These are phyloP conservation scores for Sinella curviseta DNA, from an alignment of 1,140 invertebrate species.

Conservation along the genomic window DNA sequence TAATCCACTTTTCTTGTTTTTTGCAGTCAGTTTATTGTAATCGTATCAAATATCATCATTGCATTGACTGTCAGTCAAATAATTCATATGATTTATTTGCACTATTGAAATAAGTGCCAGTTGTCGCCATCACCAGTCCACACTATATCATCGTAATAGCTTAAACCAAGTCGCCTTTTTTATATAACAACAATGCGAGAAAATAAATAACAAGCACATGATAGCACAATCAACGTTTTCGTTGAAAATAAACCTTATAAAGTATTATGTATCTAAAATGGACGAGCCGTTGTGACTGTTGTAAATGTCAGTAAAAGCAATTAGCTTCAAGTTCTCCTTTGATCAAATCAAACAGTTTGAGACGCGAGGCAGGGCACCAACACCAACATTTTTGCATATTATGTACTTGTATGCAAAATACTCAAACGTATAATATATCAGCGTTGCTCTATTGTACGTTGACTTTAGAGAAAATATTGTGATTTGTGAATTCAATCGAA, in stretches of 20 bases:
- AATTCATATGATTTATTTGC: background rate
- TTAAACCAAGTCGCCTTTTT: background rate
- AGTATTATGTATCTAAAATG: too few relatives aligned
- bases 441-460: background rate
- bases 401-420: too few relatives aligned
- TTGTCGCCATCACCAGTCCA: conserved; percentile 1
- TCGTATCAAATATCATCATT: background rate
- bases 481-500: background rate
- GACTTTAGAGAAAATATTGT: background rate
- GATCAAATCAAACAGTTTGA: too few relatives aligned
- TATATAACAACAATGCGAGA: background rate
- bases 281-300: background rate
- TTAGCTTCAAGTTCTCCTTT: background rate
- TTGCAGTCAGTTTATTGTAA: background rate
- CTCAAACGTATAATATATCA: background rate
- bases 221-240: too few relatives aligned
- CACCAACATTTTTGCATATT: too few relatives aligned
- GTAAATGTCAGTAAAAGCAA: conserved; percentile 8
- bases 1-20: background rate
- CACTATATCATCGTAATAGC: background rate
- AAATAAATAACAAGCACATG: too few relatives aligned
- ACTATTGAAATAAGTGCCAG: background rate
- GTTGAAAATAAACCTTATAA: too few relatives aligned
- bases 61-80: background rate
- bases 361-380: too few relatives aligned